Conservation (phyloP, 1,140 invertebrate species). For the Aphelinus certus region DNA sequence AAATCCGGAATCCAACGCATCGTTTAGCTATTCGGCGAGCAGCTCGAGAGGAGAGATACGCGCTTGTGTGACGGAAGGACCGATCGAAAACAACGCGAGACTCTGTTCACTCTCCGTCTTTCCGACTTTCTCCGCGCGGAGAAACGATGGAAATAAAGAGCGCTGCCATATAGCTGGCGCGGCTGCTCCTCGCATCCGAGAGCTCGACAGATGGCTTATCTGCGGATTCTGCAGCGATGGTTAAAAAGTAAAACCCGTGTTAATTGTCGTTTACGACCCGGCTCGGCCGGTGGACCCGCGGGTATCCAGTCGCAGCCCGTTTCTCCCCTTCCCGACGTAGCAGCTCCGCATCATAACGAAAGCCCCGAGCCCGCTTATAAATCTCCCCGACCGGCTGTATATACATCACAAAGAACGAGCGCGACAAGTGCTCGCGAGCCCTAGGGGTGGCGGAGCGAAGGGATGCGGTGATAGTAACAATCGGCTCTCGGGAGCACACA, state of each 20-base stretch:
- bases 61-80: no score
- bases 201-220: slow-evolving; percentile 14
- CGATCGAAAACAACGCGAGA: neutral
- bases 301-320: no score
- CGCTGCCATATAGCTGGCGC: neutral
- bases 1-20: slow-evolving; percentile 13
- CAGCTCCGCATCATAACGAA: no score
- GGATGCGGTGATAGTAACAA: neutral
- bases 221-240: neutral
- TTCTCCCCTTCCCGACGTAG: no score
- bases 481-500: no score
- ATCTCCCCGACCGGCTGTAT: neutral
- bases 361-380: no score
- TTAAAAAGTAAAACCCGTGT: neutral
- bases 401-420: no score
- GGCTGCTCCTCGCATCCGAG: neutral
- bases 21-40: neutral
- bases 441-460: neutral
- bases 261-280: slow-evolving; percentile 8
- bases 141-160: neutral
- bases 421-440: neutral
- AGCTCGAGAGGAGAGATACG: neutral
- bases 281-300: neutral
- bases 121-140: neutral
- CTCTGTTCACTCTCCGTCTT: neutral